phyloP scores from a whole-genome alignment of 1,140 invertebrate species.

The Fopius arisanus region DNA sequence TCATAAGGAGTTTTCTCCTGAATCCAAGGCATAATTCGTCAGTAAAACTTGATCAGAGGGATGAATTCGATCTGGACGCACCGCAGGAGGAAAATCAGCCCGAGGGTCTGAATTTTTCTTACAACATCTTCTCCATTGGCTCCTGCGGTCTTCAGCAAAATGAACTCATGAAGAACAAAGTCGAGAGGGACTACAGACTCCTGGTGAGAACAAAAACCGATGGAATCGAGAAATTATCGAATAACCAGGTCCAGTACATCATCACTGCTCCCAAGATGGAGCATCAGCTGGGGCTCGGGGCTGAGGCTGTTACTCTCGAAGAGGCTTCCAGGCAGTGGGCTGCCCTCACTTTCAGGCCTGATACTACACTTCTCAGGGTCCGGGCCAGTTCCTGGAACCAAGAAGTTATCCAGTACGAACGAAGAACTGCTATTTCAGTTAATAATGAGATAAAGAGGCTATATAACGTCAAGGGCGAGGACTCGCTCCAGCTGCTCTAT shows the following conservation, averaged over 20 bases:
- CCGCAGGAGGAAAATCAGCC: not conserved
- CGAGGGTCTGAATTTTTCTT: constrained; percentile 50
- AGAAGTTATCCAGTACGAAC: constrained; percentile 60
- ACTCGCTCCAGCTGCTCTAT: constrained; percentile 52
- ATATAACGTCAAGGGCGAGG: constrained; percentile 51
- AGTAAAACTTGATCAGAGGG: not conserved
- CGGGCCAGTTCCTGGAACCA: constrained; percentile 45
- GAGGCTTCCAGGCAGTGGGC: constrained; percentile 62
- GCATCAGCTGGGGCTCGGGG: constrained; percentile 60
- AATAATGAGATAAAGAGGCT: constrained; percentile 52
- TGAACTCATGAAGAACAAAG: constrained; percentile 48
- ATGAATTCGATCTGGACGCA: not conserved
- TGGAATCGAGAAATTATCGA: constrained; percentile 52
- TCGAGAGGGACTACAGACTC: constrained; percentile 53
- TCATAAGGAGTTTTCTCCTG: constrained; percentile 44
- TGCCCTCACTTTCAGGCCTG: constrained; percentile 58
- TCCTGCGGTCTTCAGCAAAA: constrained; percentile 42
- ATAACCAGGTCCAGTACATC: constrained; percentile 42
- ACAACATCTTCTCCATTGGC: constrained; percentile 60
- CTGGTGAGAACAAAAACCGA: constrained; percentile 61
- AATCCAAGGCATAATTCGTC: not conserved
- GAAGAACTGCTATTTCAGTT: constrained; percentile 51
- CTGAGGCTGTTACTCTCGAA: constrained; percentile 55
- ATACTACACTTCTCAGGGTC: constrained; percentile 59
- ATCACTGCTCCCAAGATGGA: constrained; percentile 62